Evolutionary conservation across 2,113 vertebrate genomes (phyloP).

Genomic region (Oreocharis arfaki): DNA sequence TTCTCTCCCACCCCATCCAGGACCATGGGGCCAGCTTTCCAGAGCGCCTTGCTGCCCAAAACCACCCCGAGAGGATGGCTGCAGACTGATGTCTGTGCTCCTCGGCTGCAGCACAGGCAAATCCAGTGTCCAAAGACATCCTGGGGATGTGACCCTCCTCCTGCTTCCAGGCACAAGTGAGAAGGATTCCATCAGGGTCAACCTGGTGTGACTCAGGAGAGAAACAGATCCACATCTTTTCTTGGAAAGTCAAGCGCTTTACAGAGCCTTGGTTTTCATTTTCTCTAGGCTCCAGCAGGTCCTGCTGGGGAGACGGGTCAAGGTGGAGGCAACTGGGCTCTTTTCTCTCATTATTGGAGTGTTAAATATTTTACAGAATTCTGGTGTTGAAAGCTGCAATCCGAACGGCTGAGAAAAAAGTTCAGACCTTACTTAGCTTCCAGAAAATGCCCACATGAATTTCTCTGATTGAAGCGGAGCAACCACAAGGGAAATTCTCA

Average conservation of each 20-base stretch:
- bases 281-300: background rate
- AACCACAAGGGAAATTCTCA: constrained; percentile 30
- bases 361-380: background rate
- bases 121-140: background rate
- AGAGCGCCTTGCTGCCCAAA: rapidly evolving
- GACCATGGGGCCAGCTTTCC: background rate
- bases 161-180: background rate
- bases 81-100: background rate
- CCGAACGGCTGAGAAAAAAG: background rate
- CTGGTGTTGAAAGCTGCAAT: constrained; percentile 5
- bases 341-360: background rate
- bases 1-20: background rate
- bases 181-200: background rate
- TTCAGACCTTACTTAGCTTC: background rate
- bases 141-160: background rate
- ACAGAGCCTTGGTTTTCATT: background rate
- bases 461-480: constrained; percentile 13
- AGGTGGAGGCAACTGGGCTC: background rate
- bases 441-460: constrained; percentile 35
- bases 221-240: background rate
- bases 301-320: background rate
- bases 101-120: background rate
- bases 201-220: background rate
- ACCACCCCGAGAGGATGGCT: background rate
- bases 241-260: background rate